These are phyloP conservation scores for Tyria jacobaeae DNA, from an alignment of 2,888 invertebrate genomes.

Conservation along the genomic window DNA sequence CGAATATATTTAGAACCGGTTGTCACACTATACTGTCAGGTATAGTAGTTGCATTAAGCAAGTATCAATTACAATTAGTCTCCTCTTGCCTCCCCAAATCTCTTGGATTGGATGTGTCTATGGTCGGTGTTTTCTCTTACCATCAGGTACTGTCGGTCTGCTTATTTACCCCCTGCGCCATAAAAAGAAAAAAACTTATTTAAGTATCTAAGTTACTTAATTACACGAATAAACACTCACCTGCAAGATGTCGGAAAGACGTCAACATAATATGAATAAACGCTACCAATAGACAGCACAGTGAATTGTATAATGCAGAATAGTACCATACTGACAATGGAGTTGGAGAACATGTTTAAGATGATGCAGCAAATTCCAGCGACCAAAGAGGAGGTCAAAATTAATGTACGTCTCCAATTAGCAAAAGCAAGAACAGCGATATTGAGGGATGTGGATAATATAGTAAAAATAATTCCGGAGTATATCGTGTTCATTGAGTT, in stretches of 20 bases:
- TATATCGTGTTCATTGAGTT: constrained; percentile 83
- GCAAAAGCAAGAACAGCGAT: constrained; percentile 68
- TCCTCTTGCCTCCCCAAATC: no score
- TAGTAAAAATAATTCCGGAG: constrained; percentile 85
- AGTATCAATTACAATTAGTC: no score
- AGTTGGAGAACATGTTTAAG: constrained; percentile 65
- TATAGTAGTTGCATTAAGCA: no score
- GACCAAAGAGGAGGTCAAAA: constrained; percentile 68
- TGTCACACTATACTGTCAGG: no score
- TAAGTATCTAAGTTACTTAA: no score
- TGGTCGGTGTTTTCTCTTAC: no score
- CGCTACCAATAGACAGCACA: constrained; percentile 43
- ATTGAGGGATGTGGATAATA: constrained; percentile 83
- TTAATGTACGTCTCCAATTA: constrained; percentile 77
- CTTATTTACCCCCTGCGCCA: no score
- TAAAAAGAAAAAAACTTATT: no score
- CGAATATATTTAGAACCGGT: no score
- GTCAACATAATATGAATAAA: constrained; percentile 51
- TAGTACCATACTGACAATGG: constrained; percentile 36
- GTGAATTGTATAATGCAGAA: constrained; percentile 48
- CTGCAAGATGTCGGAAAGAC: constrained; percentile 54
- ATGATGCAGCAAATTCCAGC: constrained; percentile 81
- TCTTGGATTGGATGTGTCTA: no score
- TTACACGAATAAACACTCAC: constrained; percentile 33
- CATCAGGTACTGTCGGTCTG: no score